phyloP scores from a whole-genome alignment of 2,113 vertebrate species.

The Danio rerio region DNA sequence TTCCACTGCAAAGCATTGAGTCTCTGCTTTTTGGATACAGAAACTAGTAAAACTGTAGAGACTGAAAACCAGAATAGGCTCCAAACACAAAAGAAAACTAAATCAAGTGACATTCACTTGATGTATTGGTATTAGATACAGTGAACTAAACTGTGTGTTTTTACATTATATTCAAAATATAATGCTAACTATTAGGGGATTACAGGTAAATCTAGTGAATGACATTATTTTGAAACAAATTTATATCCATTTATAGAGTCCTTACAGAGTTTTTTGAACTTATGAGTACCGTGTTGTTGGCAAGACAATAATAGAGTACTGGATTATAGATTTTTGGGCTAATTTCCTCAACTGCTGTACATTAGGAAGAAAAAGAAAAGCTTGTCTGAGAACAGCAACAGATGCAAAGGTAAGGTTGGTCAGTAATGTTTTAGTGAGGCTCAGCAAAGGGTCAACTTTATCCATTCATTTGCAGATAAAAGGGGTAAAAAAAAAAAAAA shows the following conservation, averaged over 20 bases:
- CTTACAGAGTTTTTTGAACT: no score
- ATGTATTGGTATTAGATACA: no score
- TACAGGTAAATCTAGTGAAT: no score
- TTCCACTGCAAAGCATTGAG: no score
- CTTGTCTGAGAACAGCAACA: not conserved
- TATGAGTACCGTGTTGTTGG: no score
- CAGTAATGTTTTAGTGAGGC: not conserved
- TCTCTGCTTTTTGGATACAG: not conserved
- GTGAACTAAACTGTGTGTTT: no score
- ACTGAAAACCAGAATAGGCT: conserved; percentile 1
- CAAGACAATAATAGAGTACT: no score
- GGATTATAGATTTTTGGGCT: not conserved
- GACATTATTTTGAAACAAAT: no score
- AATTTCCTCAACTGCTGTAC: not conserved
- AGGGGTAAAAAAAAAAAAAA: no score
- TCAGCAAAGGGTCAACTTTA: not conserved
- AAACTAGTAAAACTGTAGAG: not conserved
- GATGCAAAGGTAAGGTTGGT: not conserved
- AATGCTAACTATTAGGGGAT: no score
- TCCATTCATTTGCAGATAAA: not conserved
- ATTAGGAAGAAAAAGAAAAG: not conserved
- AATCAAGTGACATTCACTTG: not conserved
- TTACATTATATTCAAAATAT: no score
- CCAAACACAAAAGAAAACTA: not conserved
- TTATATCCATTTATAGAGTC: no score